Base-by-base conservation (phyloP, 1,140 invertebrate species). In the Caenorhabditis inopinata region DNA sequence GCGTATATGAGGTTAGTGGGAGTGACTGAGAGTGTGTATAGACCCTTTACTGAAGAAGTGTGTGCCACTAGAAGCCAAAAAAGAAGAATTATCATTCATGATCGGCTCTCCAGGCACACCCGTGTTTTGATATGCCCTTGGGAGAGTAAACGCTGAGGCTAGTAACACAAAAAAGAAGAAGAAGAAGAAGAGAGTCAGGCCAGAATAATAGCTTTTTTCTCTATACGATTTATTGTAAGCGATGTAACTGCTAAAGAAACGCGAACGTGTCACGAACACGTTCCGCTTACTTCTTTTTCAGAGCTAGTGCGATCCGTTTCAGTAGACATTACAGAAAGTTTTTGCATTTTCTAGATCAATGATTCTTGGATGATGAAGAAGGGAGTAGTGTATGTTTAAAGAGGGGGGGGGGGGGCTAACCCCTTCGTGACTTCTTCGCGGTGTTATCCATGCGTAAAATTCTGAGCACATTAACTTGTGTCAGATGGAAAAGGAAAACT, bases 41-140 rank as follows among this genome's bases (percentile, higher is more conserved):
- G 27, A 7, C 5, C n/a, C n/a, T 12, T 21, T 42, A n/a, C 32
- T 38, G 38, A 42, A 42, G 58, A 68, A 68, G 58, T 68, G n/a
- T 29, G 14, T 58, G 27, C 12, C 27, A 3, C 21, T 2, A 51
- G 23, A 25, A 51, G 51, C n/a, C n/a, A n/a, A 32, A 32, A 18
- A 68, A 35, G 58, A 68, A 68, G 58, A 68, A 68, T 68, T 68
- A 68, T 68, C 58, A 68, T 68, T 68, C 58, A 68, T 68, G 58
- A 68, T 68, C 58, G 58, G 58, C 32, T 58, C 49, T 48, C 21
- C 48, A 23, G 21, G 18, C 51, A 16, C 51, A n/a, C 51, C 25
- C 21, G 32, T 5, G 32, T 38, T 68, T 68, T 68, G 58, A 68
- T 68, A 68, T 68, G 58, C 58, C 58, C 58, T 68, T 68, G 58